Evolutionary conservation across 2,888 invertebrate genomes (phyloP), one percentile per base, ranked within the genome.

Genomic region (Lasiommata megera): DNA sequence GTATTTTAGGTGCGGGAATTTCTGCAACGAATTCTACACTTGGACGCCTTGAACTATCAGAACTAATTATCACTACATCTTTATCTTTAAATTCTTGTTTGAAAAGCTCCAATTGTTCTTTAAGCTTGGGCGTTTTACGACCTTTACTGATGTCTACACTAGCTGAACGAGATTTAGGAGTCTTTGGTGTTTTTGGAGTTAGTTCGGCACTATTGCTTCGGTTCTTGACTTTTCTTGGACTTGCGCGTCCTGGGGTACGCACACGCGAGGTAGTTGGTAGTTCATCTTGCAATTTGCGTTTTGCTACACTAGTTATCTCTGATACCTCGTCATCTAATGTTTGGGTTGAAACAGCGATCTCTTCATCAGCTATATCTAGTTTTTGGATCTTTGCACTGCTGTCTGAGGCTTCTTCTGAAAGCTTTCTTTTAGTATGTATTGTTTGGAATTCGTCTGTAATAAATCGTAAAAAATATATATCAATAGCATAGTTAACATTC

Each of bases 201-300:
- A 81, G 60, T 36, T 89, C 88, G 9, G 72, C 82, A 60, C 90
- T 91, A 63, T 85, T 88, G 63, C 88, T 83, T 14, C 91, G 73
- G 69, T 88, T 89, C 1, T 67, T 61, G 0, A 82, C 64, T 62
- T 69, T 80, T 56, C 82, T 78, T 6, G 90, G 90, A 61, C 86
- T 90, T 1, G 83, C 78, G 29, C 80, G 73, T 6, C 76, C 63
- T 0, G 85, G 83, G 3, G 82, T 83, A 1, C 75, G 76, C 5
- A 82, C 74, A 37, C 80, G 76, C 9, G 82, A 84, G 11, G 80
- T 80, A n/a, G 81, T 79, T 54, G 84, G 84, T 43, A 76, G 36
- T 56, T 70, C 76, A 7, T 79, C 74, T 53, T 75, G 74, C 7
- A 76, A 16, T 62, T 77, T 80, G 36, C 67, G 71, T 69, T 80